phyloP scores from a whole-genome alignment of 2,113 vertebrate species.

The Tamias sibiricus region DNA sequence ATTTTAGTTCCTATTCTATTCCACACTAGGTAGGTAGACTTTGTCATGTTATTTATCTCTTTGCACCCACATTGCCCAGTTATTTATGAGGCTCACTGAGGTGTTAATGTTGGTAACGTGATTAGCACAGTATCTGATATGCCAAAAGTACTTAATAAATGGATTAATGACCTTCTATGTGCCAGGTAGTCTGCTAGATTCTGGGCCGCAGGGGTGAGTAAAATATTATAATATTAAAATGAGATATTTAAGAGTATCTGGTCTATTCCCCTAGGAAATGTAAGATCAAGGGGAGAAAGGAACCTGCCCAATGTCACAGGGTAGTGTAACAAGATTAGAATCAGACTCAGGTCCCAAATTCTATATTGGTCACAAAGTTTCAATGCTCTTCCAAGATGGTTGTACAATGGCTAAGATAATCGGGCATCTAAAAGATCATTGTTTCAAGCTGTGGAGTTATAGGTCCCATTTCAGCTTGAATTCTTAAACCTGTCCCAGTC shows the following conservation, averaged over 20 bases:
- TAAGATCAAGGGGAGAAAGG: not conserved
- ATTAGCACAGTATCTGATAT: not conserved
- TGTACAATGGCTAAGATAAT: not conserved
- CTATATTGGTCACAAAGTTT: not conserved
- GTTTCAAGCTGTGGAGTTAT: constrained; percentile 9
- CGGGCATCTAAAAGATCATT: not conserved
- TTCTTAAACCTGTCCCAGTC: not conserved
- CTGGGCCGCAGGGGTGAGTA: not conserved
- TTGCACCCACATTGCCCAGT: not conserved
- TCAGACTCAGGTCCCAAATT: not conserved
- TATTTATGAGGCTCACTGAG: not conserved
- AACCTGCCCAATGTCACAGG: not conserved
- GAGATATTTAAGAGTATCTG: not conserved
- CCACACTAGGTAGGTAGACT: not conserved
- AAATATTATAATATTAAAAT: not conserved
- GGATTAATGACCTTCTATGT: not conserved
- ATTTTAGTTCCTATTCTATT: not conserved
- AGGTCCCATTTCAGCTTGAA: not conserved
- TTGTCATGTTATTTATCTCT: not conserved
- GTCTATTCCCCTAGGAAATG: not conserved
- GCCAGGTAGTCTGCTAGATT: not conserved
- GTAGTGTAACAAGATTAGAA: not conserved
- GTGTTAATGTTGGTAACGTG: not conserved
- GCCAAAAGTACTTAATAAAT: not conserved
- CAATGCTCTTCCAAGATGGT: not conserved